phyloP scores from a whole-genome alignment of 2,888 invertebrate species.

The Papilio demoleus region DNA sequence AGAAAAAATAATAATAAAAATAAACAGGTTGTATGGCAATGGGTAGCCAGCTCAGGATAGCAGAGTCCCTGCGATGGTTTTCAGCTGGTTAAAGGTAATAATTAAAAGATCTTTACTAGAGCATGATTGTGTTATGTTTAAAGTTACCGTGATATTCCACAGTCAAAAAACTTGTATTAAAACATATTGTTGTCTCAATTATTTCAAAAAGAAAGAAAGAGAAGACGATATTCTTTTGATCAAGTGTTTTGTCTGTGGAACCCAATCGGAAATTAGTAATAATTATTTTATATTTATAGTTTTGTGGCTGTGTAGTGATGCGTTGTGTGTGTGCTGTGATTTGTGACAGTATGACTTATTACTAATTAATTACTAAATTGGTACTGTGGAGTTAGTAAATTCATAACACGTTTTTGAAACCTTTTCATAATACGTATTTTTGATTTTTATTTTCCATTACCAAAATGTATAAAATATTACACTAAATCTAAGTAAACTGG shows the following conservation, averaged over 20 bases:
- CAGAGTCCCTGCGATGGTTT: too few species aligned
- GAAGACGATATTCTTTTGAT: neutral
- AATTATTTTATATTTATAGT: neutral
- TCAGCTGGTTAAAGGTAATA: too few species aligned
- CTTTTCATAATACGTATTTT: too few species aligned
- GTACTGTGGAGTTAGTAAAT: too few species aligned
- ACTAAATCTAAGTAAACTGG: too few species aligned
- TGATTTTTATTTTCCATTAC: too few species aligned
- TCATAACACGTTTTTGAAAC: neutral
- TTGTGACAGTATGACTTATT: neutral
- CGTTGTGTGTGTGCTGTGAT: constrained; percentile 1
- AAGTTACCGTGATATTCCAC: neutral
- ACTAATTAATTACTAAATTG: too few species aligned
- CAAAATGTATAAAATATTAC: too few species aligned
- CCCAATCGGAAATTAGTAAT: neutral
- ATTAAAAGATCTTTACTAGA: neutral
- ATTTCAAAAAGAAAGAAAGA: too few species aligned
- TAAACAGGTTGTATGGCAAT: too few species aligned
- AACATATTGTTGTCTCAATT: neutral
- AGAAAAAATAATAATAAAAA: too few species aligned
- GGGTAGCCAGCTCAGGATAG: too few species aligned
- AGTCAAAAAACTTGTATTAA: neutral
- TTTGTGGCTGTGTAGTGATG: neutral
- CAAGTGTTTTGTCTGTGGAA: neutral
- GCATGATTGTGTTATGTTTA: neutral